These are phyloP conservation scores for Syngnathoides biaculeatus DNA, from an alignment of 2,113 vertebrate species.

Conservation along the genomic window DNA sequence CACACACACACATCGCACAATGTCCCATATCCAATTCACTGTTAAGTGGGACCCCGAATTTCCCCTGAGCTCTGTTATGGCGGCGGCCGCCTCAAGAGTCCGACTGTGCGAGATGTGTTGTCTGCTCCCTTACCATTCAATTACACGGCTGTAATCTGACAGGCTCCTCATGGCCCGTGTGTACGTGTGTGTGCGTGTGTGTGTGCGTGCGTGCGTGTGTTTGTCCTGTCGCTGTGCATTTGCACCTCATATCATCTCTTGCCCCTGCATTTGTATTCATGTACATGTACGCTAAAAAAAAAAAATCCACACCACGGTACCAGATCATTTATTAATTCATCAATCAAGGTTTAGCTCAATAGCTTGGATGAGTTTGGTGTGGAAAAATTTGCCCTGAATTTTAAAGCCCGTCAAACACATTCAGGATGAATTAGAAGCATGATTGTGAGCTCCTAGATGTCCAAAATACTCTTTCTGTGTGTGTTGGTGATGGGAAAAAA, in stretches of 20 bases:
- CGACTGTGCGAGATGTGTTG: slow-evolving; percentile 67
- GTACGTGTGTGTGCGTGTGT: slow-evolving; percentile 31
- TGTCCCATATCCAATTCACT: slow-evolving; percentile 59
- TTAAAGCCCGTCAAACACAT: neutral
- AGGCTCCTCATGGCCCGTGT: slow-evolving; percentile 64
- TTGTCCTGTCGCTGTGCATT: neutral
- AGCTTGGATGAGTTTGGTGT: neutral
- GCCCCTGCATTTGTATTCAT: slow-evolving; percentile 25
- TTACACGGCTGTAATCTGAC: slow-evolving; percentile 74
- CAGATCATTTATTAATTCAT: neutral
- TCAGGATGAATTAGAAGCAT: neutral
- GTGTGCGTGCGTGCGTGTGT: too few relatives aligned
- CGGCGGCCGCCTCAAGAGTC: slow-evolving; percentile 60
- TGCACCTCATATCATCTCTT: neutral
- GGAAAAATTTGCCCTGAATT: neutral
- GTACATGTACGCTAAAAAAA: neutral
- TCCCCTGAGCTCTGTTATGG: slow-evolving; percentile 66
- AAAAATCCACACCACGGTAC: neutral
- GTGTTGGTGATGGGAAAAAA: too few relatives aligned
- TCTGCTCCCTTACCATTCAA: slow-evolving; percentile 71
- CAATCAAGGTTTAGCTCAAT: neutral
- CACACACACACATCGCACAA: slow-evolving; percentile 32
- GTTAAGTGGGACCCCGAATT: slow-evolving; percentile 64
- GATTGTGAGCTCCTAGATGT: neutral
- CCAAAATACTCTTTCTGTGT: too few relatives aligned